A percentile compares a stretch with the other conserved stretches of the same genome.
These are phyloP conservation scores for Drosophila ficusphila DNA, from an alignment of 1,140 invertebrate genomes.

Conservation along the genomic window DNA sequence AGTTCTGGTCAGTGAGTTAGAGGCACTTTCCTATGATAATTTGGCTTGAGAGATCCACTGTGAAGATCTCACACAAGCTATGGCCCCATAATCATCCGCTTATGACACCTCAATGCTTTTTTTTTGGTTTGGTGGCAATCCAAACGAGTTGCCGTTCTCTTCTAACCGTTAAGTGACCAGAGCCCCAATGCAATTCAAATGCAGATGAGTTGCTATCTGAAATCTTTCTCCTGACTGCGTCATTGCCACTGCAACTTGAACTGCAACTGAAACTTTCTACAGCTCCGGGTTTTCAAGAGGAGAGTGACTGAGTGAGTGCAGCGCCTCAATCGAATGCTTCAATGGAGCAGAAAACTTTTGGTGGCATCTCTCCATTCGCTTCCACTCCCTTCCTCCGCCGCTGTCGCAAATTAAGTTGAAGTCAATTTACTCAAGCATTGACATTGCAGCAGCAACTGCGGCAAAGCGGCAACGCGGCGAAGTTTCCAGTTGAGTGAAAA, in stretches of 20 bases:
- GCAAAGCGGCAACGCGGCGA: constrained; percentile 2
- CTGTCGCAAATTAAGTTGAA: constrained; percentile 60
- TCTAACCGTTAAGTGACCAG: constrained; percentile 51
- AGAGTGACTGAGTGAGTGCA: no score
- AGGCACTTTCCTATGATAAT: not conserved
- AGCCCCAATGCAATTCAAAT: constrained; percentile 45
- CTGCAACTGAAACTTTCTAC: constrained; percentile 41
- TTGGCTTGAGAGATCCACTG: not conserved
- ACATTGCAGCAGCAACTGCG: constrained; percentile 22
- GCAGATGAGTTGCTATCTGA: constrained; percentile 40
- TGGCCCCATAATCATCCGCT: constrained; percentile 15
- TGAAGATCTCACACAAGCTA: not conserved
- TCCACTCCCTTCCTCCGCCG: no score
- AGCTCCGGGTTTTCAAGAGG: not conserved
- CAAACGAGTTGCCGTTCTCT: constrained; percentile 46
- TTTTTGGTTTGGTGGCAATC: constrained; percentile 8
- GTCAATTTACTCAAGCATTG: constrained; percentile 64
- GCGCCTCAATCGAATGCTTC: constrained; percentile 77
- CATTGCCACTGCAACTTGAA: constrained; percentile 22
- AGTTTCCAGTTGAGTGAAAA: constrained; percentile 49
- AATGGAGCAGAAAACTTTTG: constrained; percentile 77
- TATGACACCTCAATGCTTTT: constrained; percentile 33
- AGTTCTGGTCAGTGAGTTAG: constrained; percentile 19
- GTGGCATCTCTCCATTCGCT: constrained; percentile 44
- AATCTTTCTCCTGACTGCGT: constrained; percentile 19